Base-by-base conservation (phyloP, 2,113 vertebrate species). In the Puntigrus tetrazona region DNA sequence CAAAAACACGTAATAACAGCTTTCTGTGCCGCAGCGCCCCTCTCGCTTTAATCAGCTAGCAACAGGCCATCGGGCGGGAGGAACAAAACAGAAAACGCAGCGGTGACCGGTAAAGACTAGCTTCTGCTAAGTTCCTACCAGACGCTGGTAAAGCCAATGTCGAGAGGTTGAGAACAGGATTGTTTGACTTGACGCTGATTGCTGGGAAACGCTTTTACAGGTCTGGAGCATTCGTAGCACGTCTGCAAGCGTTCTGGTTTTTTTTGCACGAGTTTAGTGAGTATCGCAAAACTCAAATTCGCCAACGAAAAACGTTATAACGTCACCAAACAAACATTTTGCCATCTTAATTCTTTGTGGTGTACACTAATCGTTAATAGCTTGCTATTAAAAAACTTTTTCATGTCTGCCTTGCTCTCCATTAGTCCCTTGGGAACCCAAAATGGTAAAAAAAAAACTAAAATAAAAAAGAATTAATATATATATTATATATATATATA, bases 1-100 rank as follows among this genome's bases (percentile, higher is more conserved):
- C 69, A 50, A 73, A 63, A 86, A 80, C 47, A 52, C 22, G 34
- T 77, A 83, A 78, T 86, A 67, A 41, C 34, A 77, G 79, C 61
- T 31, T 63, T 82, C 81, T 20, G 29, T 16, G 25, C 47, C 41
- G 6, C 41, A 61, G 41, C 18, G 2, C 61, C 7, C 16, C 7
- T 29, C 47, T 20, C 20, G 14, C 43, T 52, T 27, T 78, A 78
- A 77, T 84, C 72, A 63, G 41, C 41, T 22, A 8, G 20, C 61
- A 67, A 34, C 78, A 81, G 78, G 59, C 61, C 27, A 57, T 27
- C 9, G 18, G 45, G 31, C 5, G 27, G 16, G 7, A 73, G 29
- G 31, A 29, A 2, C 7, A 55, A 25, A 73, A n/a, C 11, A 6
- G 9, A 45, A 22, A 52, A 69, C 22, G 73, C 36, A n/a, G 13